Evolutionary conservation across 2,113 vertebrate species (phyloP).

Genomic region (Thryonomys swinderianus): DNA sequence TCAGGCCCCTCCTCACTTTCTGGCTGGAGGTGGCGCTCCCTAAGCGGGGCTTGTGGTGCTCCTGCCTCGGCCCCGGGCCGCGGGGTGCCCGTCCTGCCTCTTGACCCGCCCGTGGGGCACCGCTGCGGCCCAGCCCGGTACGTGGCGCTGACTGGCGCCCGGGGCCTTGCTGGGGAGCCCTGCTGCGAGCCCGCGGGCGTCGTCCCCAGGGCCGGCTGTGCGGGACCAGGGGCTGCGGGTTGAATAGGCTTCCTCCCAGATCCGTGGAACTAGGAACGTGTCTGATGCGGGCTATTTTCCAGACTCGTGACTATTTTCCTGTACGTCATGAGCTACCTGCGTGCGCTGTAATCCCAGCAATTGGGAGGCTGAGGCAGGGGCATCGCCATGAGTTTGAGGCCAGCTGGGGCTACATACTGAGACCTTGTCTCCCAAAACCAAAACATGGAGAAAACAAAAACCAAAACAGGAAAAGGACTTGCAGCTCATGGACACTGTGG

Average conservation of each 20-base stretch:
- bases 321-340: too few species aligned
- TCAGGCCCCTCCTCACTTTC: not conserved
- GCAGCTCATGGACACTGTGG: fast-evolving
- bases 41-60: not conserved
- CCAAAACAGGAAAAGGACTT: not conserved
- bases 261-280: too few species aligned
- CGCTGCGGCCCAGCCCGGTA: not conserved
- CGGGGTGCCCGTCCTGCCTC: not conserved
- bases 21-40: not conserved
- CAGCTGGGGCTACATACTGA: not conserved
- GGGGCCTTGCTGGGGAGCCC: not conserved
- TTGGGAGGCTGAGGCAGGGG: not conserved
- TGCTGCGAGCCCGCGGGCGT: not conserved
- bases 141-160: not conserved
- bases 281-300: fast-evolving
- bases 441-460: too few species aligned
- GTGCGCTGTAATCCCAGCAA: not conserved
- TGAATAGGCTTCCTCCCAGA: not conserved
- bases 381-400: not conserved
- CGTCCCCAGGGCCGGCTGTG: too few species aligned
- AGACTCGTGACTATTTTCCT: not conserved
- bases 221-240: not conserved
- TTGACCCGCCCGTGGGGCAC: not conserved
- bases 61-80: not conserved
- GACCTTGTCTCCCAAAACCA: not conserved